A percentile compares a stretch with the other conserved stretches of the same genome.
phyloP scores from a whole-genome alignment of 2,888 invertebrate genomes.

The Bimastos eiseni region DNA sequence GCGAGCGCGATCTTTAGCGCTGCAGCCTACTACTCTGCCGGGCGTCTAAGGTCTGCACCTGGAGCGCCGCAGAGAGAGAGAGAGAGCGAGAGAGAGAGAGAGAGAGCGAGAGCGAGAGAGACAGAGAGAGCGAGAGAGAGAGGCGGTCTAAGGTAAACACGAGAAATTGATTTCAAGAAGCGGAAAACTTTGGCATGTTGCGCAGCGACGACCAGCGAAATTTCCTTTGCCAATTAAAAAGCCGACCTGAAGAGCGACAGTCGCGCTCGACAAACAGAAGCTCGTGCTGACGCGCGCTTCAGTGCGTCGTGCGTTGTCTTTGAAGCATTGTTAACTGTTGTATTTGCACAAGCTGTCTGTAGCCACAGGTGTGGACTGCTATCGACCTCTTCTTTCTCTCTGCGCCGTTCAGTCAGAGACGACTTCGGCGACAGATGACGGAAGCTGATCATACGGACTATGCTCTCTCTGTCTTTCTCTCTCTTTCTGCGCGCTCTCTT shows the following conservation, averaged over 20 bases:
- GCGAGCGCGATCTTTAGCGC: not conserved
- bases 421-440: not conserved
- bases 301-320: not conserved
- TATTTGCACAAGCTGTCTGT: slow-evolving; percentile 19
- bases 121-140: no score
- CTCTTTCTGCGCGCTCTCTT: slow-evolving; percentile 1
- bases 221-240: slow-evolving; percentile 21
- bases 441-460: not conserved
- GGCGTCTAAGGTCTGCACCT: slow-evolving; percentile 13
- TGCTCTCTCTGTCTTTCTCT: slow-evolving; percentile 15
- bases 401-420: not conserved
- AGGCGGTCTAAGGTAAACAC: slow-evolving; percentile 2
- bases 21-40: not conserved
- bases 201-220: not conserved
- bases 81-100: no score
- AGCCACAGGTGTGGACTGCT: slow-evolving; percentile 20
- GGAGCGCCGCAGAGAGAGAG: not conserved
- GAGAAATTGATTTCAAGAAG: slow-evolving; percentile 21
- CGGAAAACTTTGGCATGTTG: slow-evolving; percentile 22
- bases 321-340: slow-evolving; percentile 20
- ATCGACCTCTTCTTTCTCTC: not conserved
- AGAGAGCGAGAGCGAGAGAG: no score
- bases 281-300: slow-evolving; percentile 8
- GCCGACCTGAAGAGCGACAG: not conserved
- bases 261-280: not conserved